These are phyloP conservation scores for Pterocles gutturalis DNA, from an alignment of 2,113 vertebrate genomes.

Conservation along the genomic window DNA sequence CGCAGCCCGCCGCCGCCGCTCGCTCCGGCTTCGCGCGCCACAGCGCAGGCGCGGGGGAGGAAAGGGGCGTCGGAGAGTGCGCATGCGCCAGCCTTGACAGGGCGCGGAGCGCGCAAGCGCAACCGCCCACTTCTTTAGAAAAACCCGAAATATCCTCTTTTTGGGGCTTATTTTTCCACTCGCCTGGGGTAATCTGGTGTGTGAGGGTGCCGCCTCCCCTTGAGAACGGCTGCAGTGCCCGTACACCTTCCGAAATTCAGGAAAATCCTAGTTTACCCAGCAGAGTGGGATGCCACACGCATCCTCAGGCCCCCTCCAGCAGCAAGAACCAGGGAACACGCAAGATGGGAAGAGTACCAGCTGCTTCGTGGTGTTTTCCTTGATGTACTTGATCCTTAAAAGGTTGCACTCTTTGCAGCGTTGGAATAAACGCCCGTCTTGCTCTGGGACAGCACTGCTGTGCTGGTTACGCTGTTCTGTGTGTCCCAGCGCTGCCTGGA, in stretches of 20 bases:
- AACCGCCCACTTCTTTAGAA: accelerated
- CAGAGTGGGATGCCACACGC: accelerated
- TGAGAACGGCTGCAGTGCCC: accelerated
- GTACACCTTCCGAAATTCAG: accelerated
- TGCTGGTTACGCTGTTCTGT: accelerated
- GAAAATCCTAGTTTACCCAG: accelerated
- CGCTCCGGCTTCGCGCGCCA: conserved; percentile 51
- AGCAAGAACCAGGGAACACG: not conserved
- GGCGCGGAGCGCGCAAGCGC: not conserved
- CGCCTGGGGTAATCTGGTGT: accelerated
- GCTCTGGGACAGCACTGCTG: accelerated
- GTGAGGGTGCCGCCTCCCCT: accelerated
- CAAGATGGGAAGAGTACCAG: accelerated
- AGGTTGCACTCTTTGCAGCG: not conserved
- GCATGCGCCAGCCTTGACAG: not conserved
- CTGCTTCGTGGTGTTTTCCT: no score
- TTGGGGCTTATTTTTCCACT: accelerated
- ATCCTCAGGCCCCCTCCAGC: accelerated
- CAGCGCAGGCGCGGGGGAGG: conserved; percentile 8
- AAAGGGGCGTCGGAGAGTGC: not conserved
- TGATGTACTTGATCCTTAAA: not conserved
- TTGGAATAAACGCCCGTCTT: not conserved
- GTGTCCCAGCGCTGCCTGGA: not conserved
- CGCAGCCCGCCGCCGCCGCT: not conserved
- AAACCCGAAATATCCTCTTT: no score